Evolutionary conservation across 2,797 vertebrate genomes (phyloP).

Genomic region (Gobio occitaniae): DNA sequence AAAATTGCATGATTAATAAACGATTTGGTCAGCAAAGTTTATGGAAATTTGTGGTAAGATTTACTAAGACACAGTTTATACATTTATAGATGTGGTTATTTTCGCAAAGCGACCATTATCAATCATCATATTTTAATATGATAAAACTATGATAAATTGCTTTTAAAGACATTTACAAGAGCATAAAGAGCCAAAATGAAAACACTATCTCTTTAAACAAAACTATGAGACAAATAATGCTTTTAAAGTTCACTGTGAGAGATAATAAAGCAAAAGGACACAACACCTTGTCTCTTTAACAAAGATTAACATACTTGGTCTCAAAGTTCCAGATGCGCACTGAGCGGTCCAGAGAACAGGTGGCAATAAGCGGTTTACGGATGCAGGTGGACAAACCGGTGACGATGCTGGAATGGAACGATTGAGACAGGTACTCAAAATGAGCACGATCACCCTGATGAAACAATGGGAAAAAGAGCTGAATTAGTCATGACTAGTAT

Average conservation of each 20-base stretch:
- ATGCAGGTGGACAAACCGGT: slow-evolving; percentile 88
- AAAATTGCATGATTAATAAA: neutral
- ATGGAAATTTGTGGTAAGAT: neutral
- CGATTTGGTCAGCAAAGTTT: neutral
- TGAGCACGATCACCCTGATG: slow-evolving; percentile 79
- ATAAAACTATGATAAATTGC: neutral
- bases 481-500: neutral
- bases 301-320: slow-evolving; percentile 82
- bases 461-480: neutral
- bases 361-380: slow-evolving; percentile 90
- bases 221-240: neutral
- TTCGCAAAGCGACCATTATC: neutral
- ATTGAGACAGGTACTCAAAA: slow-evolving; percentile 86
- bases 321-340: slow-evolving; percentile 95
- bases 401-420: slow-evolving; percentile 86
- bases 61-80: neutral
- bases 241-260: neutral
- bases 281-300: neutral
- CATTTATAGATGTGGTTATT: neutral
- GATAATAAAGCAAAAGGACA: neutral
- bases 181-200: neutral
- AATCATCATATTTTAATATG: neutral
- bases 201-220: neutral
- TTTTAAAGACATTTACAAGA: neutral
- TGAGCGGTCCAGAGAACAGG: slow-evolving; percentile 90